Evolutionary conservation across 2,113 vertebrate species (phyloP), one percentile per base, ranked within the genome.

Genomic region (Aleadryas rufinucha): DNA sequence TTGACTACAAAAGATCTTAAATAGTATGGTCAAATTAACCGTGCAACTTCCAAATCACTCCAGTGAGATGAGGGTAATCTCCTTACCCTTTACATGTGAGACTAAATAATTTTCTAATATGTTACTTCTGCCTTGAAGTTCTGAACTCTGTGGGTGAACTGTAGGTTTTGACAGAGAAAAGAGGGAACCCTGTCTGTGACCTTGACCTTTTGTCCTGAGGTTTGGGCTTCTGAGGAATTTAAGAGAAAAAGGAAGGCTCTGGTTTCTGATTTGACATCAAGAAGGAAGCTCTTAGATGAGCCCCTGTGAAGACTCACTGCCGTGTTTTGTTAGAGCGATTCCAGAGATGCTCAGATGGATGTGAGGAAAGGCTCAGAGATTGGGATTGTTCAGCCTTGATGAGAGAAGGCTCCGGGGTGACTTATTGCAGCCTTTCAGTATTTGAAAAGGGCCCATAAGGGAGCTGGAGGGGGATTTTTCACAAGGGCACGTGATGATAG

Each of bases 401-500:
- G 6, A 53, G 20, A 53, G 30, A 76, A 61, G 41, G 47, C 30
- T 61, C 30, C 30, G 42, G 35, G 17, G 4, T 69, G 9, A 35
- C 3, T 26, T 5, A 11, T 4, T 76, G 47, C n/a, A 89, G 27
- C 8, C 4, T 61, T 35, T 31, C 24, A 47, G 15, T 11, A 14
- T 12, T 41, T 26, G 61, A 53, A 59, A 20, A 23, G 6, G 11
- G 5, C 24, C 10, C 11, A 70, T 8, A 17, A 17, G 13, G 42
- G 15, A 74, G 13, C 5, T 39, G 45, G 13, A 89, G 28, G 12
- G 28, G 28, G 28, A 15, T 33, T 24, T 74, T 66, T 45, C 21
- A 22, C 45, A 22, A 27, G 45, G 13, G 16, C 16, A 26, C 0
- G 0, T 24, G 47, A 13, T 18, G 61, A 24, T 5, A 21, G 23